Evolutionary conservation across 2,797 vertebrate species (phyloP), one percentile per base, ranked within the genome.

Genomic region (Thamnophis elegans): DNA sequence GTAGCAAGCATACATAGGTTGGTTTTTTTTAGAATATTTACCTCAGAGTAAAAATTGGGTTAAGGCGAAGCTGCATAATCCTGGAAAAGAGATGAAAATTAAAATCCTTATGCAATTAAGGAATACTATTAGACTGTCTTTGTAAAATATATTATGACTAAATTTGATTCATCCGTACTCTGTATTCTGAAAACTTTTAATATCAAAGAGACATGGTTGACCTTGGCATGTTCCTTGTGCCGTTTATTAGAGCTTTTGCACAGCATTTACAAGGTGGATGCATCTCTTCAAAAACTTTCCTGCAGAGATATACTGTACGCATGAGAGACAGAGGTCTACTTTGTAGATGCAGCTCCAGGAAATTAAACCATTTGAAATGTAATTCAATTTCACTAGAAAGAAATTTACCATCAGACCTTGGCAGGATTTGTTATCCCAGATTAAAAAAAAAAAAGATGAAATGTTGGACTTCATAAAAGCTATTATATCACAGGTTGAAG

Each of bases 381-480:
- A 91, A 94, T 89, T 73, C 0, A 91, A 94, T 93, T 93, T 90
- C 22, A 59, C 85, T 90, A 90, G 10, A 92, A 94, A 94, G 87
- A 10, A 95, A 86, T 25, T 53, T 26, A 60, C 13, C 0, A 87
- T 1, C 2, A 94, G 53, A 68, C 91, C 94, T 95, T 95, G 89
- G 93, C 94, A 95, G 60, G 85, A 59, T 65, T 95, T 94, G 92
- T 96, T 92, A 96, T 96, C 95, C 89, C 78, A 92, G 89, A 87
- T 96, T 88, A 94, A 92, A 96, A 92, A 96, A 92, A 82, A 94
- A 95, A 36, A 18, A 58, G 94, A 3, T 93, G 94, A 97, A 97
- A 91, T 93, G 91, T 53, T 94, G n/a, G 87, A 28, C 88, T 94
- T 87, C 94, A 96, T 90, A 47, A 96, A 97, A 97, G 92, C 26